A percentile compares a stretch with the other conserved stretches of the same genome.
Conservation (phyloP, 2,888 invertebrate genomes). For the Vandiemenella viatica region DNA sequence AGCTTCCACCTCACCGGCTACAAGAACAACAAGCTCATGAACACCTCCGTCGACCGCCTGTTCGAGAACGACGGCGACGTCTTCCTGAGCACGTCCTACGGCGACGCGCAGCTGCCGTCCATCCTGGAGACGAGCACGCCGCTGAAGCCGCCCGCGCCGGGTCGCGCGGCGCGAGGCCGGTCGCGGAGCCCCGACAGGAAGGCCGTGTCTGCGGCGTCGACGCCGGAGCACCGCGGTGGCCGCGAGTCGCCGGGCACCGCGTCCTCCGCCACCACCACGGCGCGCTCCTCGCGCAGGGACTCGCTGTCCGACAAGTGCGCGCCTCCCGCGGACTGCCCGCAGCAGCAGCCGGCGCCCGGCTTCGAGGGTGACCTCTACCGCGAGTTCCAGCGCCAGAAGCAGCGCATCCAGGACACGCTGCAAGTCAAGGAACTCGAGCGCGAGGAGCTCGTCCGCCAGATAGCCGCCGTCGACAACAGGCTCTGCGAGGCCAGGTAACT, state of each 20-base stretch:
- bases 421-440: slow-evolving; percentile 36
- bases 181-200: slow-evolving; percentile 38
- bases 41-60: slow-evolving; percentile 75
- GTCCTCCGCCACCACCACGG: slow-evolving; percentile 41
- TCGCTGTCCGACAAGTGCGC: slow-evolving; percentile 37
- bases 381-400: slow-evolving; percentile 66
- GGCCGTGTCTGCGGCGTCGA: slow-evolving; percentile 38
- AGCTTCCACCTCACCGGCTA: slow-evolving; percentile 67
- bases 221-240: slow-evolving; percentile 51
- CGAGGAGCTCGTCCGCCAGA: slow-evolving; percentile 35
- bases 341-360: slow-evolving; percentile 26
- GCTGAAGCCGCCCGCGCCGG: slow-evolving; percentile 27
- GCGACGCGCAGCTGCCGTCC: slow-evolving; percentile 44
- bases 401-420: slow-evolving; percentile 43
- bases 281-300: slow-evolving; percentile 50
- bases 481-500: slow-evolving; percentile 34
- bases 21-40: slow-evolving; percentile 67
- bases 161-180: slow-evolving; percentile 27
- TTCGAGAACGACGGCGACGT: slow-evolving; percentile 65
- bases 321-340: slow-evolving; percentile 24
- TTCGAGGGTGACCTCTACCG: slow-evolving; percentile 56
- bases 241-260: slow-evolving; percentile 55
- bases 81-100: slow-evolving; percentile 54
- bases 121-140: slow-evolving; percentile 28
- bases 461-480: slow-evolving; percentile 32